A percentile compares a stretch with the other conserved stretches of the same genome.
Conservation (phyloP, 2,113 vertebrate species). For the Campylorhamphus procurvoides region DNA sequence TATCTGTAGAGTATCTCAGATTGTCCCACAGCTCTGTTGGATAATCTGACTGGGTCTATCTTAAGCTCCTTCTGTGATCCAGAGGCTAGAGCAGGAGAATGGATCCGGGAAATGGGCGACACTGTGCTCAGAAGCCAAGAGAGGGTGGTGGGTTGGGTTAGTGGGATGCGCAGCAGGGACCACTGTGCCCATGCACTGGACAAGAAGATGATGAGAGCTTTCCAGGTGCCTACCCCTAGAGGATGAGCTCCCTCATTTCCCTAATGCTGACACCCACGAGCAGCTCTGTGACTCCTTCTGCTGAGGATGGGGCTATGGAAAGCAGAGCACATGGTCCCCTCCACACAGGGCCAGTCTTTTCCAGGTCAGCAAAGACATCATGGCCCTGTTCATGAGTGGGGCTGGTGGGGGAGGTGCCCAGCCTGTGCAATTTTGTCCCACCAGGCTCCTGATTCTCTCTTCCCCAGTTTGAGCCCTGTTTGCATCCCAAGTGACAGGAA, state of each 20-base stretch:
- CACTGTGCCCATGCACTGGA: rapidly evolving
- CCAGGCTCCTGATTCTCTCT: not conserved
- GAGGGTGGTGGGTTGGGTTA: not conserved
- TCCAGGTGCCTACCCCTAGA: not conserved
- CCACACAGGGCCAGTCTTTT: not conserved
- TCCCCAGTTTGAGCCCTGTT: not conserved
- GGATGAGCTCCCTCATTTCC: not conserved
- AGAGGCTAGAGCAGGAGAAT: not conserved
- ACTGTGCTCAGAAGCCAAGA: not conserved
- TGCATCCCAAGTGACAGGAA: not conserved
- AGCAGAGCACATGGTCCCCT: not conserved
- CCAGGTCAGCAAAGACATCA: not conserved
- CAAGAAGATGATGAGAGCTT: not conserved
- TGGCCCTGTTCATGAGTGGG: not conserved
- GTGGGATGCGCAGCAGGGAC: not conserved
- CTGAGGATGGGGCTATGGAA: not conserved
- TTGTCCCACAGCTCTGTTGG: not conserved
- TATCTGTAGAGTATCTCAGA: not conserved
- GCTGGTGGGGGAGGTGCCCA: not conserved
- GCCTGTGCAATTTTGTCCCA: rapidly evolving
- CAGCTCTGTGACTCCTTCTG: not conserved
- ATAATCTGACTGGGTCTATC: not conserved
- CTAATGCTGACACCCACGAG: not conserved
- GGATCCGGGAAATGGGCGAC: not conserved
- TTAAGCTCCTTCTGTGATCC: not conserved